Conservation (phyloP, 2,797 vertebrate species). For the Molothrus ater region DNA sequence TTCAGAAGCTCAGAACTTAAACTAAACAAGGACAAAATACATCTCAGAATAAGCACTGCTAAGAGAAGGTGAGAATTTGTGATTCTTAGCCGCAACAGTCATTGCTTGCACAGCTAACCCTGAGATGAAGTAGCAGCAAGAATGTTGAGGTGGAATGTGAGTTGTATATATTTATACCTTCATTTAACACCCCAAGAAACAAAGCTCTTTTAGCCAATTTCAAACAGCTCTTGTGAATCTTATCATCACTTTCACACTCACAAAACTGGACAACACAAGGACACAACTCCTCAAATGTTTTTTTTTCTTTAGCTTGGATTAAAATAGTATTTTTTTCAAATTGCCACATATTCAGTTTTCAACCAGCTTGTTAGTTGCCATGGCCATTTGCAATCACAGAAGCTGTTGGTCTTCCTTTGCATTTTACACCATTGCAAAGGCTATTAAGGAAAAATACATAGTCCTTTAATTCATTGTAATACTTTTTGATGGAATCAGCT, state of each 20-base stretch:
- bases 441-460: background rate
- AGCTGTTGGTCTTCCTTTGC: background rate
- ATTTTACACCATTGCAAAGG: background rate
- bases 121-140: background rate
- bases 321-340: background rate
- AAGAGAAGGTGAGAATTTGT: background rate
- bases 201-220: background rate
- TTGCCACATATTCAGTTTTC: background rate
- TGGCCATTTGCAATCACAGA: background rate
- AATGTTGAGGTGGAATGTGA: background rate
- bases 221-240: background rate
- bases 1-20: background rate
- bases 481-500: background rate
- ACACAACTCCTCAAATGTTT: fast-evolving
- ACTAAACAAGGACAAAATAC: background rate
- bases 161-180: background rate
- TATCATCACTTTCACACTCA: background rate
- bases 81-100: background rate
- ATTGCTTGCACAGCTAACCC: background rate
- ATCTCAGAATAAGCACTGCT: background rate
- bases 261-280: background rate
- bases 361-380: background rate
- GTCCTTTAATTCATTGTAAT: background rate
- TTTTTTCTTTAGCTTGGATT: background rate
- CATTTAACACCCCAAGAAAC: background rate